These are phyloP conservation scores for Gymnocephalus cernua DNA, from an alignment of 2,113 vertebrate genomes.

Conservation along the genomic window DNA sequence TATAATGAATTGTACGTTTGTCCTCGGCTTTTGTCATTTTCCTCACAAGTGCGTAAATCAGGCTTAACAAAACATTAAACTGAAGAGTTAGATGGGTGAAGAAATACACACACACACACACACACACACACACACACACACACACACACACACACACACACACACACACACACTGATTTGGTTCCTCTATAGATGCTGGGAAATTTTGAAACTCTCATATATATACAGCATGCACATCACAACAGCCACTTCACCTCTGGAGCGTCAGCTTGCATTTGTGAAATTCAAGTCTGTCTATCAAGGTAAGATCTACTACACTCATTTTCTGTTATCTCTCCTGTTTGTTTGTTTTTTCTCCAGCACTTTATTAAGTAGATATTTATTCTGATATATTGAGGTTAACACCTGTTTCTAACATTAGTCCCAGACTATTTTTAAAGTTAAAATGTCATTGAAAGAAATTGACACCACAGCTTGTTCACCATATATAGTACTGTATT, in stretches of 20 bases:
- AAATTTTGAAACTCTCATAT: too few species aligned
- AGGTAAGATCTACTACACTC: constrained; percentile 47
- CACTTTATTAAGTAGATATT: not conserved
- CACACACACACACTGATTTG: not conserved
- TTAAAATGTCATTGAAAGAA: not conserved
- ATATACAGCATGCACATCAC: not conserved
- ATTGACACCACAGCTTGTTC: not conserved
- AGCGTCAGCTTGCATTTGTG: not conserved
- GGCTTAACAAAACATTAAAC: not conserved
- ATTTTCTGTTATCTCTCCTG: not conserved
- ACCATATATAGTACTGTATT: not conserved
- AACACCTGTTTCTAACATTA: not conserved
- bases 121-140: not conserved
- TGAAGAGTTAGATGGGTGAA: not conserved
- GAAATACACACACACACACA: not conserved
- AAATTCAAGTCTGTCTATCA: constrained; percentile 9
- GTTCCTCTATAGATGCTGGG: too few species aligned
- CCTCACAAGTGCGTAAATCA: not conserved
- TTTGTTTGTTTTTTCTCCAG: not conserved
- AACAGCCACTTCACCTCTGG: not conserved
- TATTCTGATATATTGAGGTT: not conserved
- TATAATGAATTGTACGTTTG: not conserved
- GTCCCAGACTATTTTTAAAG: not conserved
- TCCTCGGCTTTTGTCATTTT: not conserved
- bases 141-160: not conserved